Evolutionary conservation across 2,113 vertebrate species (phyloP).

Genomic region (Silurus meridionalis): DNA sequence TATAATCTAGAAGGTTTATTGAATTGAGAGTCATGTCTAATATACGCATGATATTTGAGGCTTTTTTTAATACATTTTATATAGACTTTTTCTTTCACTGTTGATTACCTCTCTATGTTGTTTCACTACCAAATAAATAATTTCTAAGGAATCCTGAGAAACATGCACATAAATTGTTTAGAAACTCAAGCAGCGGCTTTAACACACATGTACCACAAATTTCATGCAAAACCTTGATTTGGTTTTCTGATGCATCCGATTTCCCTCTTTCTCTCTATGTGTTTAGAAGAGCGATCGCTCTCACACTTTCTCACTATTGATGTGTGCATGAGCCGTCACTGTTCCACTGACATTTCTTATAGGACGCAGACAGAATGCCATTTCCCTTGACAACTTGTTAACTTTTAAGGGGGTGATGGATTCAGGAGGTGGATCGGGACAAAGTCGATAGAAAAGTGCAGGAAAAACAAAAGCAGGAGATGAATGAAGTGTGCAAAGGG

Average conservation of each 20-base stretch:
- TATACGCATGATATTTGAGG: not conserved
- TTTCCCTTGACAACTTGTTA: slow-evolving; percentile 38
- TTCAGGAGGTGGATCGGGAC: slow-evolving; percentile 10
- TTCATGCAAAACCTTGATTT: not conserved
- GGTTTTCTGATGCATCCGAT: not conserved
- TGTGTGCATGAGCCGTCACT: not conserved
- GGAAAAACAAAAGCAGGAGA: slow-evolving; percentile 31
- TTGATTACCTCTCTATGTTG: not conserved
- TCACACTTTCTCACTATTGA: slow-evolving; percentile 5
- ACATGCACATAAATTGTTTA: not conserved
- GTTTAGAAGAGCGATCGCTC: not conserved
- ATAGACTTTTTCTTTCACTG: not conserved
- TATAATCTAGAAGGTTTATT: not conserved
- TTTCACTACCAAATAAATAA: not conserved
- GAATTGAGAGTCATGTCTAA: not conserved
- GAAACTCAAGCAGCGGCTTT: not conserved
- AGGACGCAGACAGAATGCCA: slow-evolving; percentile 26
- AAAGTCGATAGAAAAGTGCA: slow-evolving; percentile 32
- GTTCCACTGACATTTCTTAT: slow-evolving; percentile 18
- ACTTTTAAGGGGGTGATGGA: slow-evolving; percentile 26
- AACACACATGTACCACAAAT: not conserved
- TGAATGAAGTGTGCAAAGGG: slow-evolving; percentile 28
- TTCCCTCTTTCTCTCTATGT: not conserved
- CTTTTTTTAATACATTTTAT: not conserved
- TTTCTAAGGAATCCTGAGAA: not conserved